Conservation (phyloP, 2,888 invertebrate species). For the Isoperla grammatica region DNA sequence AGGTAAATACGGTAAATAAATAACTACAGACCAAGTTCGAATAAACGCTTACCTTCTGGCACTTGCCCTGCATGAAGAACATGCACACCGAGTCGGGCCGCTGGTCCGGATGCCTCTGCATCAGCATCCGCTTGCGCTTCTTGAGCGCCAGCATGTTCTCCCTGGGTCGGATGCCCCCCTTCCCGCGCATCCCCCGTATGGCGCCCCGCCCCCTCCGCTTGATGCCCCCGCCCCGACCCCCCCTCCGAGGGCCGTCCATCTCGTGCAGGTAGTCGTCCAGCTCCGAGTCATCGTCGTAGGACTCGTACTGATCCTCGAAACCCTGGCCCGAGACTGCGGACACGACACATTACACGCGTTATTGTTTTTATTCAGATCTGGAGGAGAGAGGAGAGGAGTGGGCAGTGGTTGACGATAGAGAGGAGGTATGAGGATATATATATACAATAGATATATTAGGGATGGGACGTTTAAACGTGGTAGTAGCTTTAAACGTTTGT, state of each 20-base stretch:
- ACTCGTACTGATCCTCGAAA: conserved; percentile 25
- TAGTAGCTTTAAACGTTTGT: too few relatives aligned
- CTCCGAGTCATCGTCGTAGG: conserved; percentile 23
- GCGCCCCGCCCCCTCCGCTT: background rate
- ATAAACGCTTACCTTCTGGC: conserved; percentile 53
- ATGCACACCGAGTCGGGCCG: conserved; percentile 70
- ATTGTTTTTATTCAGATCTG: too few relatives aligned
- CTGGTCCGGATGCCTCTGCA: conserved; percentile 38
- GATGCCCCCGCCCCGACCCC: background rate
- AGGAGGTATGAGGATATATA: too few relatives aligned
- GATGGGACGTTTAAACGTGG: too few relatives aligned
- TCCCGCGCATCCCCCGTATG: background rate
- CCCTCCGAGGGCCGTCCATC: background rate
- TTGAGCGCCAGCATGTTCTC: conserved; percentile 12
- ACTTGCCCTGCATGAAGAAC: conserved; percentile 85
- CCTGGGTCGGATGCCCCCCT: background rate
- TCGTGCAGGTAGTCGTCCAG: background rate
- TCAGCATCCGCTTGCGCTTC: conserved; percentile 49
- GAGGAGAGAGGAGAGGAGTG: too few relatives aligned
- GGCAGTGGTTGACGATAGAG: too few relatives aligned
- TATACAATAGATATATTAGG: too few relatives aligned
- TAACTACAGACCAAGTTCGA: too few relatives aligned
- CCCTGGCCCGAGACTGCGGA: conserved; percentile 1
- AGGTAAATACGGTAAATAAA: too few relatives aligned
- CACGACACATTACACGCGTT: too few relatives aligned